Conservation (phyloP, 2,113 vertebrate species). For the Tiliqua scincoides region DNA sequence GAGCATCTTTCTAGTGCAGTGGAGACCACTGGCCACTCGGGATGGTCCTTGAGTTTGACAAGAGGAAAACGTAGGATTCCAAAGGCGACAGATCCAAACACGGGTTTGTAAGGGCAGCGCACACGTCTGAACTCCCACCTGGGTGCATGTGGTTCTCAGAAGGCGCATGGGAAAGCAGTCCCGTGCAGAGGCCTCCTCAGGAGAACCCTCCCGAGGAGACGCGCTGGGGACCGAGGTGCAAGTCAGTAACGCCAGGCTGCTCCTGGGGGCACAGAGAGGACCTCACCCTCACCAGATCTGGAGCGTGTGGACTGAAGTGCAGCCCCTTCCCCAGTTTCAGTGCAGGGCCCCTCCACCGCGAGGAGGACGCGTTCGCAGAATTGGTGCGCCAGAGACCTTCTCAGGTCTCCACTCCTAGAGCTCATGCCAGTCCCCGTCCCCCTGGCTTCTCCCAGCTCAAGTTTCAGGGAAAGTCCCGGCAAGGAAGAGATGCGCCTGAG, state of each 20-base stretch:
- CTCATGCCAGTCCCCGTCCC: neutral
- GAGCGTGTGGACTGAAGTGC: neutral
- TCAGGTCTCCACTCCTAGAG: neutral
- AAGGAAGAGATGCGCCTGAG: conserved; percentile 9
- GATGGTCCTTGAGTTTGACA: neutral
- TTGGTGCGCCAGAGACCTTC: neutral
- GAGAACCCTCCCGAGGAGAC: neutral
- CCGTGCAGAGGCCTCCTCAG: neutral
- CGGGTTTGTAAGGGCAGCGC: neutral
- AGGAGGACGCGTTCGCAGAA: neutral
- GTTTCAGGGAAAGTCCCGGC: neutral
- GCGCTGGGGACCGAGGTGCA: neutral
- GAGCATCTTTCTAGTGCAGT: neutral
- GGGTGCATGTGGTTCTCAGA: neutral
- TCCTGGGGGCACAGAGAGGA: too few species aligned
- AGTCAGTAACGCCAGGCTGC: neutral
- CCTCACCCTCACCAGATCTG: neutral
- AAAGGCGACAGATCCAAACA: neutral
- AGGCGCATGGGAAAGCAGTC: neutral
- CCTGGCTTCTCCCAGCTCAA: neutral
- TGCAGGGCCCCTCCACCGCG: too few species aligned
- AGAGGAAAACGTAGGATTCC: neutral
- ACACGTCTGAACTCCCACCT: neutral
- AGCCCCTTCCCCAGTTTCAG: neutral
- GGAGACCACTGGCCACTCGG: neutral